Conservation (phyloP, 1,140 invertebrate species). For the Drosophila kanapiae region DNA sequence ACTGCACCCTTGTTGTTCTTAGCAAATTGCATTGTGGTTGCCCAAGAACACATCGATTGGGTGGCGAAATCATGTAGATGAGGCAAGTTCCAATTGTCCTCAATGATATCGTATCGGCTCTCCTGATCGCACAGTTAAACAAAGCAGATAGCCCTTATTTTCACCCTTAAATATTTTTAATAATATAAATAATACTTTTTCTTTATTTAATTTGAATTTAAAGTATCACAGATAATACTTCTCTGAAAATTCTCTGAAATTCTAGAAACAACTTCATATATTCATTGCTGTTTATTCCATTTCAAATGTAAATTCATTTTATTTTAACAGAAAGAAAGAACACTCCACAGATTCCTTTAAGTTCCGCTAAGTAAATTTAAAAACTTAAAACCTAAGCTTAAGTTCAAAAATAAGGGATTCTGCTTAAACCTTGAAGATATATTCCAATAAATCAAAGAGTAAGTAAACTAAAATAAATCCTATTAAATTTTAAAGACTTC, state of each 20-base stretch:
- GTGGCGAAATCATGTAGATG: constrained; percentile 47
- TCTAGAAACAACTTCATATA: too few species aligned
- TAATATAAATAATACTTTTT: background rate
- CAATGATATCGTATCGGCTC: background rate
- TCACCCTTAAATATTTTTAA: background rate
- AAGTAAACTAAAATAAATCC: background rate
- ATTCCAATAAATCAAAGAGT: background rate
- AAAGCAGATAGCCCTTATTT: background rate
- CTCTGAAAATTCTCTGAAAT: too few species aligned
- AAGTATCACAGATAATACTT: too few species aligned
- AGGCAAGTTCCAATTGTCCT: constrained; percentile 20
- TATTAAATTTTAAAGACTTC: too few species aligned
- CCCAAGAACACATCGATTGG: constrained; percentile 25
- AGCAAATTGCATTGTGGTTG: constrained; percentile 33
- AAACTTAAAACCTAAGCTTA: background rate
- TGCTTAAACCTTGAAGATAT: background rate
- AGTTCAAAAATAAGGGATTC: background rate
- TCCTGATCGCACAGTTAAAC: background rate
- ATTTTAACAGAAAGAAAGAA: too few species aligned
- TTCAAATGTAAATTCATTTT: too few species aligned
- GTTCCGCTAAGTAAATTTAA: background rate
- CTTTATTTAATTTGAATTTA: too few species aligned
- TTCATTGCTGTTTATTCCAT: too few species aligned
- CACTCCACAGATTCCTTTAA: too few species aligned
- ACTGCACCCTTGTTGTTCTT: constrained; percentile 56